Evolutionary conservation across 2,113 vertebrate species (phyloP), one percentile per base, ranked within the genome.

Genomic region (Podarcis cretensis): DNA sequence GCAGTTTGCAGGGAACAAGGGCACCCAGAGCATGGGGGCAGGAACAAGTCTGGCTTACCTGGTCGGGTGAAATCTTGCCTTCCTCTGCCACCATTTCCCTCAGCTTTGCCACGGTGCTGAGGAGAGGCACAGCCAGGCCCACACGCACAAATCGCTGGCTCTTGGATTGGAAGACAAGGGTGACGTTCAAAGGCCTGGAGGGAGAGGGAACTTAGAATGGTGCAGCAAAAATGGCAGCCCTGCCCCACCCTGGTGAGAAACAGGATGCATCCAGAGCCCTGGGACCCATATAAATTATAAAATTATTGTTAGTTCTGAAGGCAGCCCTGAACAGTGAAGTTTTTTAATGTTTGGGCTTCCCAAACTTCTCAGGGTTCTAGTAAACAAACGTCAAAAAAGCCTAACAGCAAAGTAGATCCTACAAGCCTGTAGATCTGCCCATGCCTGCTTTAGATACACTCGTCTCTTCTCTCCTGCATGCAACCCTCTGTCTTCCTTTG

Each of bases 41-140:
- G 23, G 57, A 71, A 75, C 4, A 1, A 68, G 5, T 63, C 48
- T 40, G 71, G 48, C 65, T 84, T 92, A 99, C 98, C 98, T 99
- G 98, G 57, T 98, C 97, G 0, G 97, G 95, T 21, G 97, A 95
- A 86, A 98, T 83, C 8, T 94, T 95, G 57, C 98, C 98, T 96
- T 98, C 98, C 66, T 97, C 96, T 0, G 98, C 98, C 73, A 98
- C 98, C 98, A 98, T 97, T 91, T 94, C 94, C 88, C 98, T 97
- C 93, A 99, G 96, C n/a, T 92, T 94, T 1, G 98, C 97, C 89
- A 99, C 89, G 0, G 97, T 97, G 85, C 98, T 97, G 23, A 96
- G 94, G 32, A 99, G 97, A 0, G 98, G 98, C 83, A 99, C 97
- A 0, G 98, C 98, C 94, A 99, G 93, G 1, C 98, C 98, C n/a